Percentiles rank a stretch among this genome's conserved stretches.
Conservation (phyloP, 2,113 vertebrate genomes). For the Anseranas semipalmata region DNA sequence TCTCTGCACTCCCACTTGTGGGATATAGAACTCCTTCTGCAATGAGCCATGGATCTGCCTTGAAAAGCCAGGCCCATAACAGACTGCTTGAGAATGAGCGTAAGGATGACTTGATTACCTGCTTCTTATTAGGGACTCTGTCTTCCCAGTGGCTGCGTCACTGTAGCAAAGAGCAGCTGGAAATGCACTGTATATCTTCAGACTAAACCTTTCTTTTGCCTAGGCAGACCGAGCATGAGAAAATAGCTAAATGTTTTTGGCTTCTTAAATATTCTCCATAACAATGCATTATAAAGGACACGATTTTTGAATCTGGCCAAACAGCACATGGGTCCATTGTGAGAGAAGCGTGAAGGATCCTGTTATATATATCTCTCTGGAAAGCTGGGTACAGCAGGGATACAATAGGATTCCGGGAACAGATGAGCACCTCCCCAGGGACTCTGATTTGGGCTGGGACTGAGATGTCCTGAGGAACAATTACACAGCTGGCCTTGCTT, state of each 20-base stretch:
- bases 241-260: not conserved
- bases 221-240: not conserved
- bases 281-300: not conserved
- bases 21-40: constrained; percentile 4
- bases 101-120: not conserved
- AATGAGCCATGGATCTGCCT: not conserved
- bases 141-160: not conserved
- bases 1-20: not conserved
- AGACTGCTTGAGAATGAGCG: not conserved
- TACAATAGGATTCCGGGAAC: not conserved
- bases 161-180: not conserved
- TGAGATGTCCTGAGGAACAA: not conserved
- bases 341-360: not conserved
- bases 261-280: not conserved
- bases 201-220: not conserved
- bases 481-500: constrained; percentile 28
- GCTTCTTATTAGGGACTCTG: not conserved
- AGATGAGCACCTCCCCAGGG: not conserved
- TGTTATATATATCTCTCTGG: not conserved
- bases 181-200: not conserved
- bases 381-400: not conserved
- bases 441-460: not conserved
- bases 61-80: not conserved
- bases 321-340: not conserved
- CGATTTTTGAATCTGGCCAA: not conserved